Evolutionary conservation across 2,113 vertebrate species (phyloP).

Genomic region (Rattus rattus): DNA sequence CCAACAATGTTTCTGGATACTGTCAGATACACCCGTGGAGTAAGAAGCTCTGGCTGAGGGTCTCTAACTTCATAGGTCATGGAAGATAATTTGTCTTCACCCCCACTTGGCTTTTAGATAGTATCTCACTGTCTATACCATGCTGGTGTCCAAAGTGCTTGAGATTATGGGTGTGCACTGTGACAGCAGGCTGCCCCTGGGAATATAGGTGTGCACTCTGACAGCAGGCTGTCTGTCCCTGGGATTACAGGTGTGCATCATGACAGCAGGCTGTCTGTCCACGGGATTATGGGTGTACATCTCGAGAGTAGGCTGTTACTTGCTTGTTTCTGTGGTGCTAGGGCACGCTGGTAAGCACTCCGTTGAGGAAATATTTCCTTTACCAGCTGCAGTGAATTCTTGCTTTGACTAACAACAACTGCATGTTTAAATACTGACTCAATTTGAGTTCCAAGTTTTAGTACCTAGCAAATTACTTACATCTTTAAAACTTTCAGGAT

Average conservation of each 20-base stretch:
- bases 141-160: not conserved
- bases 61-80: not conserved
- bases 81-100: not conserved
- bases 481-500: constrained; percentile 90
- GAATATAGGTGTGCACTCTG: not conserved
- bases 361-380: not conserved
- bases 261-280: too few species aligned
- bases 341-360: not conserved
- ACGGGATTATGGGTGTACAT: too few species aligned
- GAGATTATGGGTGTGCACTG: not conserved
- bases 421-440: not conserved
- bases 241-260: too few species aligned
- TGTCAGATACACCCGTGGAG: not conserved
- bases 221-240: too few species aligned
- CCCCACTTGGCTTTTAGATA: not conserved
- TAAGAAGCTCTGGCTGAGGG: not conserved
- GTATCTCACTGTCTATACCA: not conserved
- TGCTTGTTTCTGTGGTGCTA: not conserved
- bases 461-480: constrained; percentile 85
- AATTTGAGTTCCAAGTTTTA: not conserved
- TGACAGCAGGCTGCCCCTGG: too few species aligned
- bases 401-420: not conserved
- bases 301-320: too few species aligned
- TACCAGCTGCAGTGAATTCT: not conserved
- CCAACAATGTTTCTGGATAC: not conserved